Base-by-base conservation (phyloP, 2,113 vertebrate species). In the Balaenoptera acutorostrata region DNA sequence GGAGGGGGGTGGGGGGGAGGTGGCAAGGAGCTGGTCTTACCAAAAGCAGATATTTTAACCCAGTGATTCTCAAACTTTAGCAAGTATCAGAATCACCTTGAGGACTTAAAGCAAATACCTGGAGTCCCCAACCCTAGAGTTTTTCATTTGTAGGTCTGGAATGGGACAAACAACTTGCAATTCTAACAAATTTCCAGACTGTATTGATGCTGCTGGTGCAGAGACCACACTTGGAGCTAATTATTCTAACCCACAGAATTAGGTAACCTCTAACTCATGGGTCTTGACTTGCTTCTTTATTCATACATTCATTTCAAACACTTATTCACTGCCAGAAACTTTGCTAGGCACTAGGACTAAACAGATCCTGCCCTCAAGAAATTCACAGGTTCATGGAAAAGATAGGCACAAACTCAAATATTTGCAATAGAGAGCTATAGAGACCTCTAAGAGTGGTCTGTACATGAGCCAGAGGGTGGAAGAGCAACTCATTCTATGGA, bases 291-390 rank as follows among this genome's bases (percentile, higher is more conserved):
- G 44, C 33, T 88, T 80, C 44, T 90, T 88, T 88, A 71, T 59
- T 66, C 78, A 61, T 3, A 49, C 23, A 92, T 55, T 69, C 64
- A 93, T 39, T 94, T 92, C 33, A 83, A 88, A 71, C 49, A 74
- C 12, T 77, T 59, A 93, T 21, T 61, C 78, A 46, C n/a, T n/a
- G 33, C 59, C 55, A 46, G 33, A 31, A 90, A 81, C 55, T 82
- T 33, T 64, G 4, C 74, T 46, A 82, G 78, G 29, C 59, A 85
- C 71, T 92, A 63, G 92, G 88, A 81, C 59, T 63, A 85, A 92
- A 88, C 46, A 84, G 84, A 96, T 59, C 15, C 23, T 96, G 72
- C 25, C 68, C 68, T 96, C 80, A 66, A 90, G 59, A 95, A 91
- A 93, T 61, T 85, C 52, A 95, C 25, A 91, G 25, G 21, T 27